phyloP scores from a whole-genome alignment of 1,140 invertebrate genomes.

The Cyphomyrmex costatus region DNA sequence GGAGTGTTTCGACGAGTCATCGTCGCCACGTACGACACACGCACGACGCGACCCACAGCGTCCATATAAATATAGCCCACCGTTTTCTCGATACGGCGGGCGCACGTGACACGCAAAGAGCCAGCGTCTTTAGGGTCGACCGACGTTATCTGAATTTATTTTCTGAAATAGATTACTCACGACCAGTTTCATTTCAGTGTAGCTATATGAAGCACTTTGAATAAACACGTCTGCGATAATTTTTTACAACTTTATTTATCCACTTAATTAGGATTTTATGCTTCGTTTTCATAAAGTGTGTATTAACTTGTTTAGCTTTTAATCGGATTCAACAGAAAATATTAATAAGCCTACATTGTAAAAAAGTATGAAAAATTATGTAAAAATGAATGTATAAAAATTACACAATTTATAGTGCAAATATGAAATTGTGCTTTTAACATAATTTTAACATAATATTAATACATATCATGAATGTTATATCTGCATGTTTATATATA shows the following conservation, averaged over 20 bases:
- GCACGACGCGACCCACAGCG: not conserved
- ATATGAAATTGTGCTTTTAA: too few species aligned
- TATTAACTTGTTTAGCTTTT: not conserved
- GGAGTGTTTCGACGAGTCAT: conserved; percentile 22
- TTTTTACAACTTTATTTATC: too few species aligned
- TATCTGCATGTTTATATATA: too few species aligned
- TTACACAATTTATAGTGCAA: too few species aligned
- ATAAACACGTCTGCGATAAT: not conserved
- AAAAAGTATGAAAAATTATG: too few species aligned
- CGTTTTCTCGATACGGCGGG: not conserved
- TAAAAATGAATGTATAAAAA: too few species aligned
- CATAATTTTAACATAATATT: too few species aligned
- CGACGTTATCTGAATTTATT: conserved; percentile 23
- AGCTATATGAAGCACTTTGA: not conserved
- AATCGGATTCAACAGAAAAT: not conserved
- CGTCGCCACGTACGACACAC: not conserved
- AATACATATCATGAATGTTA: too few species aligned
- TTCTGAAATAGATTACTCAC: not conserved
- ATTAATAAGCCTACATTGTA: not conserved
- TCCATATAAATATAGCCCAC: conserved; percentile 35
- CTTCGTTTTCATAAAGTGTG: not conserved
- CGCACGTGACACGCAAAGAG: conserved; percentile 21
- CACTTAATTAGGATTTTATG: not conserved
- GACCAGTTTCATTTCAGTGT: not conserved
- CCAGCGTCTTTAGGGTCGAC: not conserved